phyloP scores from a whole-genome alignment of 2,888 invertebrate genomes.

The Ectemnius lituratus region DNA sequence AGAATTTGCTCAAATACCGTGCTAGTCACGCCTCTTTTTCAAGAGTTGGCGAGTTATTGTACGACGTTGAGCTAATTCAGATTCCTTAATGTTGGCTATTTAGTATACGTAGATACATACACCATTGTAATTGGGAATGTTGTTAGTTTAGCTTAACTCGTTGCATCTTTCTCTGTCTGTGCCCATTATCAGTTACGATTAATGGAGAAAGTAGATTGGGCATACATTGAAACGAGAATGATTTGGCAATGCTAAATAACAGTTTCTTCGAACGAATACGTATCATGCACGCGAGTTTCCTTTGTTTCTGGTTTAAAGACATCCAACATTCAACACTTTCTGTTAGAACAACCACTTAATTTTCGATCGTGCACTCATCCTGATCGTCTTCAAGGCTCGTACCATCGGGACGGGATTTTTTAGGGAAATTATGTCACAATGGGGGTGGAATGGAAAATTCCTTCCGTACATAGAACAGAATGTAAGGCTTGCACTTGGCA shows the following conservation, averaged over 20 bases:
- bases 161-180: background rate
- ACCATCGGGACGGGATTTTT: constrained; percentile 54
- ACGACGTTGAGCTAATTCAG: constrained; percentile 42
- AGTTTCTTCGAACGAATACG: constrained; percentile 14
- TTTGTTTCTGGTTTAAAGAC: constrained; percentile 14
- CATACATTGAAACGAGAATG: constrained; percentile 11
- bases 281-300: constrained; percentile 16
- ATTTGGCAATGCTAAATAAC: constrained; percentile 39
- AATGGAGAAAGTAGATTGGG: constrained; percentile 16
- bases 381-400: constrained; percentile 56
- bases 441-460: constrained; percentile 79
- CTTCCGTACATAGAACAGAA: constrained; percentile 89
- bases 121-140: background rate
- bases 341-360: constrained; percentile 40
- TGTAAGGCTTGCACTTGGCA: constrained; percentile 89
- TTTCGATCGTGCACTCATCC: constrained; percentile 45
- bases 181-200: constrained; percentile 8
- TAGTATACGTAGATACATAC: constrained; percentile 12
- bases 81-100: constrained; percentile 3
- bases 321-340: constrained; percentile 36
- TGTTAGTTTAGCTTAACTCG: constrained; percentile 14
- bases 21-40: constrained; percentile 26
- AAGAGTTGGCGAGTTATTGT: constrained; percentile 28
- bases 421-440: constrained; percentile 71
- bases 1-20: constrained; percentile 30